phyloP scores from a whole-genome alignment of 1,140 invertebrate genomes.

The Bombus balteatus region DNA sequence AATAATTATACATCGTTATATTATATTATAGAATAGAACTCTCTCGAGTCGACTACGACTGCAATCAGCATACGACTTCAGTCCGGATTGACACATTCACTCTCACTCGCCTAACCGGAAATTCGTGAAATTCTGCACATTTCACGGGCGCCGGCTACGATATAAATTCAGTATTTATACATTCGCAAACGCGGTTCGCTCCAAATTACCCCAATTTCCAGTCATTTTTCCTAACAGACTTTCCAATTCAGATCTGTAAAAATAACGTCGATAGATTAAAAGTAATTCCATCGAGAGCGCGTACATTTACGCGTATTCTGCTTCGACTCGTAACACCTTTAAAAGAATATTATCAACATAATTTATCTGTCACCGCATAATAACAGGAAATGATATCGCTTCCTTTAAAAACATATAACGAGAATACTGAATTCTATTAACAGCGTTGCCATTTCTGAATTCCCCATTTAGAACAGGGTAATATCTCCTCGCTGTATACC shows the following conservation, averaged over 20 bases:
- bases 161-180: not conserved
- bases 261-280: not conserved
- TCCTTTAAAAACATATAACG: not conserved
- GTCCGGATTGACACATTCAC: not conserved
- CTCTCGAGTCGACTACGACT: not conserved
- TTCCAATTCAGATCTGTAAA: not conserved
- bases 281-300: too few species aligned
- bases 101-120: conserved; percentile 24
- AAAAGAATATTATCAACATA: not conserved
- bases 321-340: too few species aligned
- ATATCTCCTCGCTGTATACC: too few species aligned
- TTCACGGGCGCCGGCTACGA: not conserved
- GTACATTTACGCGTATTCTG: not conserved
- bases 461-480: too few species aligned
- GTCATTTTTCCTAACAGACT: not conserved
- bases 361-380: too few species aligned
- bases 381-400: not conserved
- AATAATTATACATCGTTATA: too few species aligned
- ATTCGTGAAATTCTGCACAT: conserved; percentile 22
- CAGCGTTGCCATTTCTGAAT: too few species aligned
- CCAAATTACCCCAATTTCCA: not conserved
- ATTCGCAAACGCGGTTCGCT: not conserved
- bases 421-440: not conserved
- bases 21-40: too few species aligned
- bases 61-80: not conserved